These are phyloP conservation scores for Cyclopterus lumpus DNA, from an alignment of 2,797 vertebrate species.

Conservation along the genomic window DNA sequence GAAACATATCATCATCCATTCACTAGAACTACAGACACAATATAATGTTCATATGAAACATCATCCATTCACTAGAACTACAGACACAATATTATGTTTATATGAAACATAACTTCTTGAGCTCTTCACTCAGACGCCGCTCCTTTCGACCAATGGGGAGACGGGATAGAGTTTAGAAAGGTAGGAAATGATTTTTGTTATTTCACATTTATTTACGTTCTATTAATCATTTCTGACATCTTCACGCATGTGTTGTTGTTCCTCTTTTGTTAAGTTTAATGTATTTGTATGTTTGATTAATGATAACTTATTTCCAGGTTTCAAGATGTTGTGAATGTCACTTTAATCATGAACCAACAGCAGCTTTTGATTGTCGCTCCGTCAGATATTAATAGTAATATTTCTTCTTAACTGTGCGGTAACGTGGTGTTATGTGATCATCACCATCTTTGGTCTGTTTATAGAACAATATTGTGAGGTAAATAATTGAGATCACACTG, in stretches of 20 bases:
- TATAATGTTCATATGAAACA: too few species aligned
- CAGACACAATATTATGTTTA: too few species aligned
- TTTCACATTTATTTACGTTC: background rate
- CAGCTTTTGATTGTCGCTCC: background rate
- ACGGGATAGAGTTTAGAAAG: constrained; percentile 62
- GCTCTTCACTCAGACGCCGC: constrained; percentile 69
- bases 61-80: too few species aligned
- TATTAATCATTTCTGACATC: background rate
- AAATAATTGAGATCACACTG: background rate
- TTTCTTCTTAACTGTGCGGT: too few species aligned
- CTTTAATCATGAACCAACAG: background rate
- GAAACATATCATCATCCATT: too few species aligned
- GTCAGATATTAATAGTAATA: background rate
- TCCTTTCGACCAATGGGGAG: constrained; percentile 60
- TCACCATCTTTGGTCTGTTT: background rate
- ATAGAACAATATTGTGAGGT: background rate
- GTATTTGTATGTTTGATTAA: background rate
- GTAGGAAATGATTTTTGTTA: constrained; percentile 37
- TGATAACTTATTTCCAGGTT: background rate
- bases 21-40: too few species aligned
- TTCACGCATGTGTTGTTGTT: background rate
- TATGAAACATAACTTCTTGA: too few species aligned
- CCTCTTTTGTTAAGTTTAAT: background rate
- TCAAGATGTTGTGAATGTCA: background rate
- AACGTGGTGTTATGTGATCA: background rate